These are phyloP conservation scores for Penelope pileata DNA, from an alignment of 2,113 vertebrate genomes.

Conservation along the genomic window DNA sequence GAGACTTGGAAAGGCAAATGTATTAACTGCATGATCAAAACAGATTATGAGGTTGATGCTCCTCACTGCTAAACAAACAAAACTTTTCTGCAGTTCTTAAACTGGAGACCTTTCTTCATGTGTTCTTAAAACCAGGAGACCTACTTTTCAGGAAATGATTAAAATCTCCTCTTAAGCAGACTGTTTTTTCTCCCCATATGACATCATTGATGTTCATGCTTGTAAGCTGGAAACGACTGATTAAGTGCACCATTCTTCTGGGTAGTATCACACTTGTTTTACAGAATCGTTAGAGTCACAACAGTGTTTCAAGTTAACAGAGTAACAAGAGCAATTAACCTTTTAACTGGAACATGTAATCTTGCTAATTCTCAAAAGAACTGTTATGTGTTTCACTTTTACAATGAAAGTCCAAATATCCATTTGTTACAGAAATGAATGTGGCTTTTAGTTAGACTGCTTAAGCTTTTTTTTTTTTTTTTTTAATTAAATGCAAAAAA, in stretches of 20 bases:
- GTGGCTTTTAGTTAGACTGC: neutral
- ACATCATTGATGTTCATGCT: neutral
- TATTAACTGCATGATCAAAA: neutral
- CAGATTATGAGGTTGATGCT: neutral
- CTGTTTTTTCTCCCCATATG: neutral
- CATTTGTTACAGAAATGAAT: neutral
- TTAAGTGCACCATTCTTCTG: neutral
- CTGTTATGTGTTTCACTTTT: neutral
- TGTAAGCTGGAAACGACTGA: neutral
- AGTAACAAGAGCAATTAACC: neutral
- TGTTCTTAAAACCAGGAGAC: neutral
- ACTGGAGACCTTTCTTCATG: neutral
- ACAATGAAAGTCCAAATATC: neutral
- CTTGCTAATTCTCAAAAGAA: neutral
- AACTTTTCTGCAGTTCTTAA: neutral
- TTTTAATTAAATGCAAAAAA: neutral
- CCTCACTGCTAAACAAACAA: neutral
- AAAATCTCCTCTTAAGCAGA: neutral
- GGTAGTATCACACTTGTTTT: neutral
- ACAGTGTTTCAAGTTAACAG: neutral
- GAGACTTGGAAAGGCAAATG: neutral
- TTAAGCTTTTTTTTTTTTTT: too few relatives aligned
- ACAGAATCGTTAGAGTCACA: neutral
- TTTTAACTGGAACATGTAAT: neutral
- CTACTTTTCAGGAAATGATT: neutral